These are phyloP conservation scores for Liolophura sinensis DNA, from an alignment of 1,140 invertebrate species.

Conservation along the genomic window DNA sequence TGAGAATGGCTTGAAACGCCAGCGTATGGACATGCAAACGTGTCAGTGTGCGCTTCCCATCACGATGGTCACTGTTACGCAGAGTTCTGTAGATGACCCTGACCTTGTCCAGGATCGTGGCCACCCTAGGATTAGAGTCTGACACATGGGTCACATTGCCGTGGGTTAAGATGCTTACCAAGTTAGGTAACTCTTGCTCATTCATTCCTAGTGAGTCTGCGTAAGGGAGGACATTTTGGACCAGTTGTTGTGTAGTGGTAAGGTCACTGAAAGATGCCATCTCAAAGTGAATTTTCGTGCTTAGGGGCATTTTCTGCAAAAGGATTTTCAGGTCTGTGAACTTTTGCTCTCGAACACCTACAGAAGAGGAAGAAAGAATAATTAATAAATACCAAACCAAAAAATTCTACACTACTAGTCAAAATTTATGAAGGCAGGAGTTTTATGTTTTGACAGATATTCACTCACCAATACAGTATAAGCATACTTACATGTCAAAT, in stretches of 20 bases:
- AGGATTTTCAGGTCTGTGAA: constrained; percentile 72
- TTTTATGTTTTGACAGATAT: too few species aligned
- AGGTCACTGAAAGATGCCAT: constrained; percentile 82
- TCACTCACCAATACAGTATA: too few species aligned
- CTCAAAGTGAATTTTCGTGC: constrained; percentile 80
- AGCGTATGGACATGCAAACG: constrained; percentile 85
- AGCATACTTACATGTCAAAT: too few species aligned
- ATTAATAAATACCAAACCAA: not conserved
- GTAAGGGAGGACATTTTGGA: constrained; percentile 73
- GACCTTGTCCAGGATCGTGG: constrained; percentile 82
- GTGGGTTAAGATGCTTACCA: constrained; percentile 66
- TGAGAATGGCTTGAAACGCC: constrained; percentile 84
- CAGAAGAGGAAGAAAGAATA: constrained; percentile 27
- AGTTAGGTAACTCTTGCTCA: constrained; percentile 82
- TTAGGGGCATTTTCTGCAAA: constrained; percentile 65
- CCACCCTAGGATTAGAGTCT: constrained; percentile 79
- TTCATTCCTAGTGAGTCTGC: constrained; percentile 90
- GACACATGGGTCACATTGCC: constrained; percentile 76
- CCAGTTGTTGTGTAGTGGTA: constrained; percentile 58
- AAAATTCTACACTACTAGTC: too few species aligned
- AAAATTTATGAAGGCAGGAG: too few species aligned
- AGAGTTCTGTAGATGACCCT: constrained; percentile 68
- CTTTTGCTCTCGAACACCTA: constrained; percentile 68
- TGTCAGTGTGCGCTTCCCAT: constrained; percentile 66
- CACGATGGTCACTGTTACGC: constrained; percentile 39